These are phyloP conservation scores for Diplolepis rosae DNA, from an alignment of 2,888 invertebrate genomes.

Conservation along the genomic window DNA sequence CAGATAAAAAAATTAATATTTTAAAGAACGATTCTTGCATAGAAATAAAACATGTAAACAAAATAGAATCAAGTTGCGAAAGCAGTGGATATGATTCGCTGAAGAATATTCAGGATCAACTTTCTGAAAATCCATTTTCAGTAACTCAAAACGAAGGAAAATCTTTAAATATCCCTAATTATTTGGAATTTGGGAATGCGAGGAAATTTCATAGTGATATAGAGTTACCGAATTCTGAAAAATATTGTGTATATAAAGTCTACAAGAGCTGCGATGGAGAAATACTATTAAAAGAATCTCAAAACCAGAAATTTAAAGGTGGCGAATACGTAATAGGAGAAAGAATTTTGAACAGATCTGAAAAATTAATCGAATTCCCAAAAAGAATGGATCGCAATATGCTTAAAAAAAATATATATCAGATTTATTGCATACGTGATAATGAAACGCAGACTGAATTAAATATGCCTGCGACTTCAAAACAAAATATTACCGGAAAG, in stretches of 20 bases:
- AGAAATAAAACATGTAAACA: background rate
- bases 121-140: no score
- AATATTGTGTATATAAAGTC: slow-evolving; percentile 16
- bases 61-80: background rate
- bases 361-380: background rate
- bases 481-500: background rate
- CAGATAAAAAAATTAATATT: background rate
- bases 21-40: background rate
- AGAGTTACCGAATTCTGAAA: background rate
- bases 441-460: slow-evolving; percentile 12
- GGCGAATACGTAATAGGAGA: background rate
- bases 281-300: slow-evolving; percentile 20
- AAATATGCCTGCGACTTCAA: background rate
- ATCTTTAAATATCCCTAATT: background rate
- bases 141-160: background rate
- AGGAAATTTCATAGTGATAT: background rate
- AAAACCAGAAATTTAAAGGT: background rate
- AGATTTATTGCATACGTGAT: background rate
- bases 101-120: background rate
- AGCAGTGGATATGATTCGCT: slow-evolving; percentile 10
- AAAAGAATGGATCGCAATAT: background rate
- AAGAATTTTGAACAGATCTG: background rate
- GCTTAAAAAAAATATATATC: background rate
- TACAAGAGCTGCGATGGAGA: background rate
- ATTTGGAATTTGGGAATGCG: background rate